phyloP scores from a whole-genome alignment of 2,888 invertebrate species.

The Acleris sparsana region DNA sequence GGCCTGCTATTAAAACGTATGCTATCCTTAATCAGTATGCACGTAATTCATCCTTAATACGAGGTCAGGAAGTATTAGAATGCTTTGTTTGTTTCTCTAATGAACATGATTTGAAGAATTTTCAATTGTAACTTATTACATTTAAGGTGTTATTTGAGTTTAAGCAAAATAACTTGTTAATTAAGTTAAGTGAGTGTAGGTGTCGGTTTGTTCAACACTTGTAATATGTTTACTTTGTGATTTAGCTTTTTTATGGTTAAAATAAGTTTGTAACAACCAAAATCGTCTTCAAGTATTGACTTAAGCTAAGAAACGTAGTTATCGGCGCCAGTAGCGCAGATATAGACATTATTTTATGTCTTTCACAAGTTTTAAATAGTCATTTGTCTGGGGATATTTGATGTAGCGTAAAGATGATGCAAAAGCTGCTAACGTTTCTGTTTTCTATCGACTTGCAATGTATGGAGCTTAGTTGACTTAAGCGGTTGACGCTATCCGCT shows the following conservation, averaged over 20 bases:
- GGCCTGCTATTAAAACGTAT: constrained; percentile 14
- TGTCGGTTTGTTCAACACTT: not conserved
- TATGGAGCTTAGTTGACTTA: no score
- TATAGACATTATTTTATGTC: not conserved
- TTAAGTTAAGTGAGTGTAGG: constrained; percentile 1
- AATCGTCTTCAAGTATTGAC: not conserved
- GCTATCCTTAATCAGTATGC: constrained; percentile 20
- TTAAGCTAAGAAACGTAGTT: not conserved
- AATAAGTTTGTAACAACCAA: constrained; percentile 3
- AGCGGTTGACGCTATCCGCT: no score
- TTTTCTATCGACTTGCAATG: no score
- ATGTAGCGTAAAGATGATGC: no score
- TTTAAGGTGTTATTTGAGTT: not conserved
- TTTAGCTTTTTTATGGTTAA: not conserved
- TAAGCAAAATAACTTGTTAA: not conserved
- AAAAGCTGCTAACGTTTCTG: no score
- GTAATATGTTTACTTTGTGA: constrained; percentile 6
- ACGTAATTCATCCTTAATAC: constrained; percentile 12
- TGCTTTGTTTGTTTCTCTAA: not conserved
- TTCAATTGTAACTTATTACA: not conserved
- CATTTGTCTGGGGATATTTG: no score
- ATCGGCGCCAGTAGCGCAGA: not conserved
- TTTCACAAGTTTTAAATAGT: not conserved
- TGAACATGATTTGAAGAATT: not conserved
- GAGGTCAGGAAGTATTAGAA: constrained; percentile 4